Evolutionary conservation across 2,888 invertebrate species (phyloP).

Genomic region (Nineta flava): DNA sequence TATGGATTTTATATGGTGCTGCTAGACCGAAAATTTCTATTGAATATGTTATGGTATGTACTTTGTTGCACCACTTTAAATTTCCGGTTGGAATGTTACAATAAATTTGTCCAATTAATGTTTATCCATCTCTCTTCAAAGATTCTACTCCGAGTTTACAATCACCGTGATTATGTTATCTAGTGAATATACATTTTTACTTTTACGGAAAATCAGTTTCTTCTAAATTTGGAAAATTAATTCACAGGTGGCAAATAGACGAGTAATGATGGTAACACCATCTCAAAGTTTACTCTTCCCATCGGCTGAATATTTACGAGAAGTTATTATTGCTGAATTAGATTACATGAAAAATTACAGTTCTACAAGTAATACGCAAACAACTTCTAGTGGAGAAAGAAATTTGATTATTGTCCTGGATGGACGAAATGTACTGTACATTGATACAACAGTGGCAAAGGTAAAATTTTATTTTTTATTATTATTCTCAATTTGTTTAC

Average conservation of each 20-base stretch:
- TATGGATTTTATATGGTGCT: conserved; percentile 33
- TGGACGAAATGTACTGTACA: conserved; percentile 36
- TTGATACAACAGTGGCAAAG: conserved; percentile 44
- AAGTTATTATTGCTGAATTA: conserved; percentile 26
- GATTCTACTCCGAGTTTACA: too few relatives aligned
- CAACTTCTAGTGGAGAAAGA: not conserved
- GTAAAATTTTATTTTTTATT: conserved; percentile 21
- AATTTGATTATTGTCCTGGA: conserved; percentile 23
- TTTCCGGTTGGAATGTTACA: not conserved
- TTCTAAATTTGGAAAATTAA: not conserved
- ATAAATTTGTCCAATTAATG: not conserved
- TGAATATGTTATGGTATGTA: conserved; percentile 2
- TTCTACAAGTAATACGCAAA: not conserved
- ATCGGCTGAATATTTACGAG: conserved; percentile 59
- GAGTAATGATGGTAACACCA: conserved; percentile 43
- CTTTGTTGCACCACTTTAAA: not conserved
- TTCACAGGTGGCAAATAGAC: conserved; percentile 22
- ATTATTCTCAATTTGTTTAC: too few relatives aligned
- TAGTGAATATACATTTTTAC: too few relatives aligned
- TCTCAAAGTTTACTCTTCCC: conserved; percentile 61
- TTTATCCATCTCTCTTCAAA: too few relatives aligned
- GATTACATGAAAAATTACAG: conserved; percentile 9
- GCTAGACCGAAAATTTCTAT: conserved; percentile 29
- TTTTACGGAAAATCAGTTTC: too few relatives aligned
- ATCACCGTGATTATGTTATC: too few relatives aligned